Evolutionary conservation across 2,113 vertebrate genomes (phyloP).

Genomic region (Trogon melanurus): DNA sequence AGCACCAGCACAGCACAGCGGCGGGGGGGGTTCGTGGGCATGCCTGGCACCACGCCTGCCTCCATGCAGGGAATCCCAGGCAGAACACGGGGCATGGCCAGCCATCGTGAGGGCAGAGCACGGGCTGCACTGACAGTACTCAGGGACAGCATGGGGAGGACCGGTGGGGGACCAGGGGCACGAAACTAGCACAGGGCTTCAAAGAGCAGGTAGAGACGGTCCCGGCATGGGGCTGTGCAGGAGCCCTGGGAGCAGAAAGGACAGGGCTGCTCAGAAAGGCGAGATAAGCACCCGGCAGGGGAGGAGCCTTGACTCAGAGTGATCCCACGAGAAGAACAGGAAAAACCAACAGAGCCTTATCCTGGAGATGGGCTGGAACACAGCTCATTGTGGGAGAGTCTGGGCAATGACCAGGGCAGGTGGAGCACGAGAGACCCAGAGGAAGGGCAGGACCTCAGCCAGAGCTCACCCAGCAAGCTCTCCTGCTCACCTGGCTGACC

Average conservation of each 20-base stretch:
- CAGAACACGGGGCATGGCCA: not conserved
- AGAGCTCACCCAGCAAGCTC: accelerated
- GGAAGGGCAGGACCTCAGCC: not conserved
- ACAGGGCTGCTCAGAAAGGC: not conserved
- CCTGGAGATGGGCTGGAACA: not conserved
- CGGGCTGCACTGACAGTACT: not conserved
- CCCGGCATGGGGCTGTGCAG: not conserved
- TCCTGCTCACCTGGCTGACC: conserved; percentile 88
- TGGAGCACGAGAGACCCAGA: not conserved
- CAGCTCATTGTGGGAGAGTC: not conserved
- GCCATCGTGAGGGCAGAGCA: accelerated
- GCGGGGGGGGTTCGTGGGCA: not conserved
- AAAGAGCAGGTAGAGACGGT: accelerated
- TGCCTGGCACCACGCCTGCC: not conserved
- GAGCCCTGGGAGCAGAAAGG: not conserved
- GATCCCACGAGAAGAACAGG: not conserved
- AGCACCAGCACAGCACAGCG: accelerated
- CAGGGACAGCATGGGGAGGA: accelerated
- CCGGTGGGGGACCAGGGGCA: not conserved
- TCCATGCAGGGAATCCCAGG: not conserved
- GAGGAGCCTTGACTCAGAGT: conserved; percentile 37
- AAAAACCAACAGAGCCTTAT: conserved; percentile 48
- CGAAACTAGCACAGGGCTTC: not conserved
- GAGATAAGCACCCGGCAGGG: not conserved
- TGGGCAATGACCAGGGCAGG: not conserved